Conservation (phyloP, 2,797 vertebrate genomes). For the Taenioides sp. region DNA sequence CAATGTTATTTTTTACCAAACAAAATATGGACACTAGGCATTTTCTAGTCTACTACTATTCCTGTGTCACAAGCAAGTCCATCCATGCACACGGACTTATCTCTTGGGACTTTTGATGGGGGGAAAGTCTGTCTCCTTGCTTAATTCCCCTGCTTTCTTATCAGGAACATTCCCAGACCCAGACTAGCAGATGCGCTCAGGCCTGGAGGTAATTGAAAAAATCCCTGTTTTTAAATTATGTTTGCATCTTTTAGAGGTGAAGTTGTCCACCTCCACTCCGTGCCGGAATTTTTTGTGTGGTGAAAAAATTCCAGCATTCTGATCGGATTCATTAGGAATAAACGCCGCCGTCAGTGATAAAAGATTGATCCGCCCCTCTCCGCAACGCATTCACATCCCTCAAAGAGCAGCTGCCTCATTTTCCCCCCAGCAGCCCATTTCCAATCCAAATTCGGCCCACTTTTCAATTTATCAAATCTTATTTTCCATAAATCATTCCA, state of each 20-base stretch:
- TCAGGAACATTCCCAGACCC: constrained; percentile 43
- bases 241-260: constrained; percentile 40
- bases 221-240: constrained; percentile 40
- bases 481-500: constrained; percentile 57
- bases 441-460: constrained; percentile 62
- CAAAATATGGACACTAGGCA: constrained; percentile 47
- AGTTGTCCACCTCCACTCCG: constrained; percentile 22
- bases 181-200: constrained; percentile 42
- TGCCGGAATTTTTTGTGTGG: constrained; percentile 42
- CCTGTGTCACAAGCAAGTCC: constrained; percentile 28
- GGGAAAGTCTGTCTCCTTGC: constrained; percentile 50
- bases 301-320: constrained; percentile 62
- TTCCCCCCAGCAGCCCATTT: constrained; percentile 41
- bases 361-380: constrained; percentile 73
- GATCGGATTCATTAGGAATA: constrained; percentile 71
- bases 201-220: constrained; percentile 51
- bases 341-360: constrained; percentile 70
- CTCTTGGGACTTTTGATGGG: constrained; percentile 48
- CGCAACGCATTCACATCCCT: constrained; percentile 63
- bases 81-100: constrained; percentile 30
- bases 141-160: constrained; percentile 52
- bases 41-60: constrained; percentile 1
- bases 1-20: constrained; percentile 60
- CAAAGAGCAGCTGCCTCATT: constrained; percentile 49
- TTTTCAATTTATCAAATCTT: constrained; percentile 62